phyloP scores from a whole-genome alignment of 2,113 vertebrate species.

The Crotalus viridis region DNA sequence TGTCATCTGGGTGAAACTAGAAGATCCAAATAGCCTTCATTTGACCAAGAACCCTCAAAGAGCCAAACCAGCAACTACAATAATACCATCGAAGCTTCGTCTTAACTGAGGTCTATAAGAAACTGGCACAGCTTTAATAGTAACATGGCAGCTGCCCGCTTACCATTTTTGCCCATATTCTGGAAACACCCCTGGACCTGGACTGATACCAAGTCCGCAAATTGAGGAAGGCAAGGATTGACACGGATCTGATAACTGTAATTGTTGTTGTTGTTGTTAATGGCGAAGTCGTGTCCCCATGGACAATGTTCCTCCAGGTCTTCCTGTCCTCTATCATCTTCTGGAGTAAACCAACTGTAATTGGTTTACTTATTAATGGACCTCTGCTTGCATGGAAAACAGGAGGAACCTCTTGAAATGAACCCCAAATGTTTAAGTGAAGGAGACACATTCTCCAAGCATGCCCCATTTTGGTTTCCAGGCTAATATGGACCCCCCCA shows the following conservation, averaged over 20 bases:
- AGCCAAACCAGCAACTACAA: background rate
- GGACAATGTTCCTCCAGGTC: too few relatives aligned
- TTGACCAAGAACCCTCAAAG: background rate
- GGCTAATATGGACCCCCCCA: background rate
- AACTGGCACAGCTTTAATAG: background rate
- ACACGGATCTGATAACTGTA: background rate
- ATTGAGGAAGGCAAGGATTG: background rate
- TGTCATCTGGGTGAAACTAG: background rate
- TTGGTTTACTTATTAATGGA: background rate
- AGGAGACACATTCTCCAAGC: background rate
- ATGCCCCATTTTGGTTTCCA: background rate
- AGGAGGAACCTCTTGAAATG: background rate
- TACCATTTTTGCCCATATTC: background rate
- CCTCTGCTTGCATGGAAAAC: background rate
- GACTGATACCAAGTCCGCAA: background rate
- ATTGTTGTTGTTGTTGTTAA: too few relatives aligned
- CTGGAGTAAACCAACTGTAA: background rate
- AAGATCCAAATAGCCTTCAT: background rate
- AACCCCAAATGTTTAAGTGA: background rate
- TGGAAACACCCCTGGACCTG: background rate
- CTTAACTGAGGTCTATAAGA: background rate
- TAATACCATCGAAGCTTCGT: background rate
- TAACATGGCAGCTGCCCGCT: background rate
- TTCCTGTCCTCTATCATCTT: too few relatives aligned
- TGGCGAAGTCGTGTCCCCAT: too few relatives aligned